Evolutionary conservation across 2,797 vertebrate species (phyloP).

Genomic region (Poecile montanus): DNA sequence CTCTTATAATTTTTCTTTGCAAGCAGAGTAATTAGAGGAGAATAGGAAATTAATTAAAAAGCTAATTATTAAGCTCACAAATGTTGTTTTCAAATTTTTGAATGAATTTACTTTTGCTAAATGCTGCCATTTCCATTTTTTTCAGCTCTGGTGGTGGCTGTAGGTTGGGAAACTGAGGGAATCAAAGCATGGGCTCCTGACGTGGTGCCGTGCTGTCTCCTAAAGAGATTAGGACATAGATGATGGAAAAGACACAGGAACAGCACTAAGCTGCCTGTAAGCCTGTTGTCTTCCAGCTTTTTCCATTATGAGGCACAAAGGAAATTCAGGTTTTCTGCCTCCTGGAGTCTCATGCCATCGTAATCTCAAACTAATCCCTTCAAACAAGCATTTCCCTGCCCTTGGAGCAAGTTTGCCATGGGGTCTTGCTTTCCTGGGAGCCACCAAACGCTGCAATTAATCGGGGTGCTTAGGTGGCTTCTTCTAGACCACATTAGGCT

Average conservation of each 20-base stretch:
- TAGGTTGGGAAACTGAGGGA: neutral
- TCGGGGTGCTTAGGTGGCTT: constrained; percentile 45
- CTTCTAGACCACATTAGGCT: constrained; percentile 26
- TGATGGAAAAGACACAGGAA: constrained; percentile 37
- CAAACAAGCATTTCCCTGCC: neutral
- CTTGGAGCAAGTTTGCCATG: constrained; percentile 2
- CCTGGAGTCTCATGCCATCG: constrained; percentile 14
- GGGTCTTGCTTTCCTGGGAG: neutral
- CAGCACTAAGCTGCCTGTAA: constrained; percentile 67
- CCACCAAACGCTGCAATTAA: neutral
- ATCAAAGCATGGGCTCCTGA: neutral
- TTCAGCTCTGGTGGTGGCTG: neutral
- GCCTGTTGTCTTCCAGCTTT: constrained; percentile 71
- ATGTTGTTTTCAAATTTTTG: neutral
- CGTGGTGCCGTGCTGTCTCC: neutral
- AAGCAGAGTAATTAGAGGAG: neutral
- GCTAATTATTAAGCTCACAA: constrained; percentile 17
- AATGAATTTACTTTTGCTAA: neutral
- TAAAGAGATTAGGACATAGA: constrained; percentile 49
- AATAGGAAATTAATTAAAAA: constrained; percentile 54
- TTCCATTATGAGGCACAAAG: constrained; percentile 49
- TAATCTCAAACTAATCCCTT: constrained; percentile 59
- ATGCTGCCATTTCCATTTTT: neutral
- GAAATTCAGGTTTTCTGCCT: constrained; percentile 43
- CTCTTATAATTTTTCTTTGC: neutral